phyloP scores from a whole-genome alignment of 2,888 invertebrate genomes.

The Therioaphis trifolii region DNA sequence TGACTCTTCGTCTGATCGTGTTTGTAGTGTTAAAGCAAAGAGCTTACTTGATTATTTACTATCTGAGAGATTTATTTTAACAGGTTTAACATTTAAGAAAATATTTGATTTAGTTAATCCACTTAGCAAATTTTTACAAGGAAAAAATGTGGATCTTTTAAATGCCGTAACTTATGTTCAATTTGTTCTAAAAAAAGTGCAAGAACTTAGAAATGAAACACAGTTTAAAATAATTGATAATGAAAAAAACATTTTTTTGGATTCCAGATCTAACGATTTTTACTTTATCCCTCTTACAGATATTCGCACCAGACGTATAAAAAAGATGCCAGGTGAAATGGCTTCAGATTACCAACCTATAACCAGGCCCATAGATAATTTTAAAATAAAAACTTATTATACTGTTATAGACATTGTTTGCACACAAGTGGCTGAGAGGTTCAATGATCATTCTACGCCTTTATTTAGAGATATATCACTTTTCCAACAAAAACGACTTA shows the following conservation, averaged over 20 bases:
- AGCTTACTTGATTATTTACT: slow-evolving; percentile 27
- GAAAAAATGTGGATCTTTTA: slow-evolving; percentile 27
- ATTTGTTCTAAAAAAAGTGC: neutral
- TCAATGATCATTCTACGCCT: neutral
- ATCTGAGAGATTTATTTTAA: slow-evolving; percentile 22
- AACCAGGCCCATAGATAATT: neutral
- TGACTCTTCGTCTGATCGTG: neutral
- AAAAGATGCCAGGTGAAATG: slow-evolving; percentile 16
- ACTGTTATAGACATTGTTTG: neutral
- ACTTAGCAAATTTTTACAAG: slow-evolving; percentile 23
- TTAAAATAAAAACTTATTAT: neutral
- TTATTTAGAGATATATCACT: neutral
- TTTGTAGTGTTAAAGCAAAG: neutral
- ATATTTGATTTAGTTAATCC: slow-evolving; percentile 14
- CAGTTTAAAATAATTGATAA: neutral
- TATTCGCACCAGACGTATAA: neutral
- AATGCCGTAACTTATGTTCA: neutral
- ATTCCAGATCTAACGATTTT: neutral
- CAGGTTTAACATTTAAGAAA: slow-evolving; percentile 35
- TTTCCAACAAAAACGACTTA: neutral
- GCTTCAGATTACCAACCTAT: slow-evolving; percentile 8
- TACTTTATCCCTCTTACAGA: neutral
- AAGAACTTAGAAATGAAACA: neutral
- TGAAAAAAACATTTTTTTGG: slow-evolving; percentile 14
- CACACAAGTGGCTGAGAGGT: neutral